Conservation (phyloP, 2,797 vertebrate genomes). For the Taeniopygia guttata region DNA sequence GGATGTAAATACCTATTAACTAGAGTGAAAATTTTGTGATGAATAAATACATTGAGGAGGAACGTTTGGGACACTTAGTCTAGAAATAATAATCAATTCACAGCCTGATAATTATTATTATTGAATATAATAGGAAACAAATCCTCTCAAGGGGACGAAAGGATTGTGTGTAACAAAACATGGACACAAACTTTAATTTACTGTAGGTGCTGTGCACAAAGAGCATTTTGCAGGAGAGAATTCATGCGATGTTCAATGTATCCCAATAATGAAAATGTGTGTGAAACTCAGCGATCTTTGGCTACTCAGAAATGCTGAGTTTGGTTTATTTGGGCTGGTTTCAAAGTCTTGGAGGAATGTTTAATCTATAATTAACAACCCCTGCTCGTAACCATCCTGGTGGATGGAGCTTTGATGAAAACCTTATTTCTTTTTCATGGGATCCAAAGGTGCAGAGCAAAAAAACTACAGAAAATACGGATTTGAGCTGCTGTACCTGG, state of each 20-base stretch:
- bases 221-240: neutral
- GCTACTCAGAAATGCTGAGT: neutral
- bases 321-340: neutral
- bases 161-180: fast-evolving
- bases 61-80: neutral
- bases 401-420: neutral
- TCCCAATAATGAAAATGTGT: neutral
- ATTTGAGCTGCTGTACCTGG: neutral
- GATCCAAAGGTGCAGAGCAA: neutral
- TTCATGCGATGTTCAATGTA: neutral
- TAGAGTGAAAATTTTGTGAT: neutral
- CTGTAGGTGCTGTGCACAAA: neutral
- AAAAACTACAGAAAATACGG: neutral
- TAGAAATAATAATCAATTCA: neutral
- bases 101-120: neutral
- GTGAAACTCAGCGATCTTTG: neutral
- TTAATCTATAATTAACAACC: conserved; percentile 44
- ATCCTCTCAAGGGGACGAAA: neutral
- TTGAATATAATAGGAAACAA: neutral
- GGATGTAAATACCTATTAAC: neutral
- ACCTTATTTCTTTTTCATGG: neutral
- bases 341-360: neutral
- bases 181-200: neutral
- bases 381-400: neutral
- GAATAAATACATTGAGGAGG: neutral